These are phyloP conservation scores for Pyrgilauda ruficollis DNA, from an alignment of 2,113 vertebrate genomes.

Conservation along the genomic window DNA sequence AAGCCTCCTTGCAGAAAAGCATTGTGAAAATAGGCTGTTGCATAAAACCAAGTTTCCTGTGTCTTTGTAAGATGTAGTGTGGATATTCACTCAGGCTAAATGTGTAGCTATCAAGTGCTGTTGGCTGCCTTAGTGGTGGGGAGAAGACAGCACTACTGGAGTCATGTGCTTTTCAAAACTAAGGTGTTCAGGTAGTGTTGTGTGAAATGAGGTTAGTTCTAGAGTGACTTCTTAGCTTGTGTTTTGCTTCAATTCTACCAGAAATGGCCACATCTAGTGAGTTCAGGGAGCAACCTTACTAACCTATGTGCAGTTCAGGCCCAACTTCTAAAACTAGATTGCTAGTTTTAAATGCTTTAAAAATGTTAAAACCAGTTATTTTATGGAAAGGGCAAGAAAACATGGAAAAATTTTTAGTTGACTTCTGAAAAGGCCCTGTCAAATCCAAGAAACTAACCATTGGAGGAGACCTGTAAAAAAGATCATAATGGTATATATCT, in stretches of 20 bases:
- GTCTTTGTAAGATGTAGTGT: background rate
- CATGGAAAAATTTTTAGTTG: background rate
- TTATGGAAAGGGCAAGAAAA: background rate
- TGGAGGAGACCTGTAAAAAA: background rate
- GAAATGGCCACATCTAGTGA: background rate
- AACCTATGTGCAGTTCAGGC: background rate
- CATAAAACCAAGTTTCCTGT: background rate
- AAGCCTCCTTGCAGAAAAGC: background rate
- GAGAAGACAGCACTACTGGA: background rate
- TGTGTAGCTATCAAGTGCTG: background rate
- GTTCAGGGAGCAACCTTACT: background rate
- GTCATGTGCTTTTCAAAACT: background rate
- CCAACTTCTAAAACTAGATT: background rate
- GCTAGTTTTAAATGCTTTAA: background rate
- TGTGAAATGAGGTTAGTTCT: background rate
- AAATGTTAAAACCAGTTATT: background rate
- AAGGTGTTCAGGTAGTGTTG: background rate
- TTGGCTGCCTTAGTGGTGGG: background rate
- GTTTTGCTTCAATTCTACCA: background rate
- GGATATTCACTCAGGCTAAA: background rate
- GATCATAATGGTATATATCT: background rate
- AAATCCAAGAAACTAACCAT: background rate
- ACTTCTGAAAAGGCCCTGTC: background rate
- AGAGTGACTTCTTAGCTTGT: background rate
- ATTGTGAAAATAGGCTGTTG: background rate